Evolutionary conservation across 2,888 invertebrate species (phyloP).

Genomic region (Teleogryllus oceanicus): DNA sequence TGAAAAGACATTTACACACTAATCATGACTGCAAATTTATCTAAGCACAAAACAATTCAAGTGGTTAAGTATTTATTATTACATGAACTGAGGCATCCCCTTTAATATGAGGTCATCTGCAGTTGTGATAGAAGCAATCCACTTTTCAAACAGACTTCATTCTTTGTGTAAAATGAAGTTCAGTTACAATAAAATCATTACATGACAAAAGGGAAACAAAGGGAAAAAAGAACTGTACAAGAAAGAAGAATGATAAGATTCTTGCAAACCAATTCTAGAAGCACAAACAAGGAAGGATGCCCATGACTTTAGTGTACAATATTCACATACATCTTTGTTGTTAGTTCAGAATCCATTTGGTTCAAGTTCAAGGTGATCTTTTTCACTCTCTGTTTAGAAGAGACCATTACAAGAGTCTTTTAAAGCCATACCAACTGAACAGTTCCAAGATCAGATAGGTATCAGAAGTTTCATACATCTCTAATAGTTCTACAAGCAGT

Average conservation of each 20-base stretch:
- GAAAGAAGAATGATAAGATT: neutral
- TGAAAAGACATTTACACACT: too few species aligned
- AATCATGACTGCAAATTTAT: too few species aligned
- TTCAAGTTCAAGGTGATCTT: neutral
- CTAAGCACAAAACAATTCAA: neutral
- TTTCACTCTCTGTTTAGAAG: neutral
- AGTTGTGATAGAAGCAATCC: neutral
- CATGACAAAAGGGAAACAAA: neutral
- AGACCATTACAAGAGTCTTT: neutral
- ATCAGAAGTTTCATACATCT: neutral
- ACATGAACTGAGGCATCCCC: constrained; percentile 10
- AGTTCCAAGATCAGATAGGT: constrained; percentile 9
- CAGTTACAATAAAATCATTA: neutral
- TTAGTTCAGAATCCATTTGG: constrained; percentile 6
- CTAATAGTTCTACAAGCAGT: neutral
- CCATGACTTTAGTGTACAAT: neutral
- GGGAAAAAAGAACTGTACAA: neutral
- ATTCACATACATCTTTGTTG: constrained; percentile 8
- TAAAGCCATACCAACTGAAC: constrained; percentile 18
- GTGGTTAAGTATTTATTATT: neutral
- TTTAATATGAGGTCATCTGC: neutral
- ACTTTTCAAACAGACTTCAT: neutral
- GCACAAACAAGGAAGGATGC: constrained; percentile 8
- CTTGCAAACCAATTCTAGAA: constrained; percentile 11
- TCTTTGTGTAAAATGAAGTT: constrained; percentile 11